These are phyloP conservation scores for Heteropelma amictum DNA, from an alignment of 2,888 invertebrate genomes.

Conservation along the genomic window DNA sequence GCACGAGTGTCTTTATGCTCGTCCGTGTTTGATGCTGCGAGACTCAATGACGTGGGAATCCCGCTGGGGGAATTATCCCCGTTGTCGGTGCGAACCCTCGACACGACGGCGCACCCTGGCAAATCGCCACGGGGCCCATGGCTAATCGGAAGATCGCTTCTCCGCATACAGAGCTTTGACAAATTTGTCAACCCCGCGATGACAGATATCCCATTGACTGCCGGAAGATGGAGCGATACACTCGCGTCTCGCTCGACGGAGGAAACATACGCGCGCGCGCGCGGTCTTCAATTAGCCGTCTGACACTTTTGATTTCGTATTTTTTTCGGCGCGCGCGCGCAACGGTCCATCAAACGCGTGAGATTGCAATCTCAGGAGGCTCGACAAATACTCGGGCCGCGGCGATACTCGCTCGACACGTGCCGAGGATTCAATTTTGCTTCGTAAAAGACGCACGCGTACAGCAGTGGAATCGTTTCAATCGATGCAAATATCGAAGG, in stretches of 20 bases:
- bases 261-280: background rate
- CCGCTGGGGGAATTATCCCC: slow-evolving; percentile 56
- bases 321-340: slow-evolving; percentile 12
- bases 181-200: slow-evolving; percentile 73
- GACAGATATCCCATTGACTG: slow-evolving; percentile 71
- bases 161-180: slow-evolving; percentile 69
- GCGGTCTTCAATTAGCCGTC: slow-evolving; percentile 48
- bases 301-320: slow-evolving; percentile 49
- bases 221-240: slow-evolving; percentile 47
- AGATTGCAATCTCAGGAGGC: slow-evolving; percentile 7
- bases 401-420: slow-evolving; percentile 20
- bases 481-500: slow-evolving; percentile 4
- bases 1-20: background rate
- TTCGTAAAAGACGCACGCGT: background rate
- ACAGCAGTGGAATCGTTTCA: background rate
- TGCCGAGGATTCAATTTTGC: slow-evolving; percentile 30
- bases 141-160: slow-evolving; percentile 72
- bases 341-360: background rate
- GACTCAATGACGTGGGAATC: slow-evolving; percentile 73
- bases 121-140: slow-evolving; percentile 62
- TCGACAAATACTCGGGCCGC: background rate
- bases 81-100: slow-evolving; percentile 49
- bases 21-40: slow-evolving; percentile 59
- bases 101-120: slow-evolving; percentile 40
- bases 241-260: slow-evolving; percentile 24